Evolutionary conservation across 2,888 invertebrate genomes (phyloP).

Genomic region (Drosophila pegasa): DNA sequence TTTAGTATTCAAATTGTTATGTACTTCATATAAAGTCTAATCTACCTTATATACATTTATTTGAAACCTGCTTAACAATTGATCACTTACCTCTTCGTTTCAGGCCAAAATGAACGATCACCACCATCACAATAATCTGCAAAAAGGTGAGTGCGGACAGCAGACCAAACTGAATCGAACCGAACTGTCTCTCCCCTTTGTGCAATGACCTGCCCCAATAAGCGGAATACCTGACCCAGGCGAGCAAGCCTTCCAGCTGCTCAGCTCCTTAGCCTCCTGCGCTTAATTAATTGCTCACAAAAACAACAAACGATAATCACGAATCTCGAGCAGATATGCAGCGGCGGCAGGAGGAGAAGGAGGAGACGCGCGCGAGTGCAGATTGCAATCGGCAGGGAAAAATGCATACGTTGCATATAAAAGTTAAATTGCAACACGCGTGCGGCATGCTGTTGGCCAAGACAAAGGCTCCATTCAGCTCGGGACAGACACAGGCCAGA

Average conservation of each 20-base stretch:
- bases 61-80: background rate
- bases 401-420: constrained; percentile 64
- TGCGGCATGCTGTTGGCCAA: constrained; percentile 67
- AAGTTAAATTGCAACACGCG: constrained; percentile 76
- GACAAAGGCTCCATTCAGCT: constrained; percentile 53
- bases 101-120: constrained; percentile 86
- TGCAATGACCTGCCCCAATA: constrained; percentile 40
- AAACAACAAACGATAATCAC: constrained; percentile 73
- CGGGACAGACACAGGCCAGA: constrained; percentile 32
- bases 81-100: constrained; percentile 11
- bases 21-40: background rate
- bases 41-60: background rate
- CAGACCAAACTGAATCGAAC: constrained; percentile 1
- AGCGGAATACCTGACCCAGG: constrained; percentile 40
- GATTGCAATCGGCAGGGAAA: constrained; percentile 60
- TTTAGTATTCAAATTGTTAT: too few species aligned
- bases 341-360: background rate
- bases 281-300: constrained; percentile 78
- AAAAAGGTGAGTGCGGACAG: constrained; percentile 83
- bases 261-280: constrained; percentile 21
- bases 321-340: constrained; percentile 65
- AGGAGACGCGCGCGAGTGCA: constrained; percentile 46
- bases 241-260: constrained; percentile 26
- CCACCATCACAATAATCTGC: constrained; percentile 85
- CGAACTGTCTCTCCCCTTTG: background rate